A percentile compares a stretch with the other conserved stretches of the same genome.
Conservation (phyloP, 92 coral and sea anemone species). For the Montipora capitata region DNA sequence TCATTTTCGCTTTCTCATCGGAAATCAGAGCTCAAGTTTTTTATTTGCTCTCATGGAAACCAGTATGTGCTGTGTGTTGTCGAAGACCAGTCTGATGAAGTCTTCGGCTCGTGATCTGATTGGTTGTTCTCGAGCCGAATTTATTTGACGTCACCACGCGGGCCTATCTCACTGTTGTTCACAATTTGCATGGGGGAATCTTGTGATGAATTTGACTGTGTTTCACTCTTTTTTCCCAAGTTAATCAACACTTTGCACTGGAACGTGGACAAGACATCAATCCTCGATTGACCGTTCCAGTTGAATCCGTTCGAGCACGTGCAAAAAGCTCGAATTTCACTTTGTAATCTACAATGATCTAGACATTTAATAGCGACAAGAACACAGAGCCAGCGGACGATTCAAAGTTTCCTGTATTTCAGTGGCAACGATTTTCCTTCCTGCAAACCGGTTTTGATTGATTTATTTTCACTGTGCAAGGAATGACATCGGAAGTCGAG, state of each 20-base stretch:
- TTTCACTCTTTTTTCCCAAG: constrained; percentile 23
- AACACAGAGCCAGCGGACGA: constrained; percentile 31
- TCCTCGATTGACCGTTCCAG: constrained; percentile 3
- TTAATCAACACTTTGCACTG: constrained; percentile 13
- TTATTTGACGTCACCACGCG: constrained; percentile 67
- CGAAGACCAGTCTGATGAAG: neutral
- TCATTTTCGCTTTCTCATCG: too few species aligned
- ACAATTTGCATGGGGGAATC: constrained; percentile 60
- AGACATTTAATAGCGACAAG: constrained; percentile 17
- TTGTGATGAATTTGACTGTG: constrained; percentile 23
- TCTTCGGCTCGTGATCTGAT: constrained; percentile 23
- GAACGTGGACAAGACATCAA: constrained; percentile 35
- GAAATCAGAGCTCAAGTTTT: neutral
- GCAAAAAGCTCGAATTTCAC: constrained; percentile 50
- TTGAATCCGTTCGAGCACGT: constrained; percentile 42
- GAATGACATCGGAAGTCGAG: constrained; percentile 53
- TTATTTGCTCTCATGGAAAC: neutral
- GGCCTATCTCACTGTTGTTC: constrained; percentile 48
- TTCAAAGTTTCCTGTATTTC: constrained; percentile 5
- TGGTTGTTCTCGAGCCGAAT: constrained; percentile 27
- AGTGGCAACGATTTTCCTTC: constrained; percentile 35
- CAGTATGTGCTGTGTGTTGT: neutral
- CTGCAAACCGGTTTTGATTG: constrained; percentile 32
- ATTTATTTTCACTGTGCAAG: constrained; percentile 37
- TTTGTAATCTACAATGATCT: constrained; percentile 49